Evolutionary conservation across 2,888 invertebrate species (phyloP).

Genomic region (Pimpla rufipes): DNA sequence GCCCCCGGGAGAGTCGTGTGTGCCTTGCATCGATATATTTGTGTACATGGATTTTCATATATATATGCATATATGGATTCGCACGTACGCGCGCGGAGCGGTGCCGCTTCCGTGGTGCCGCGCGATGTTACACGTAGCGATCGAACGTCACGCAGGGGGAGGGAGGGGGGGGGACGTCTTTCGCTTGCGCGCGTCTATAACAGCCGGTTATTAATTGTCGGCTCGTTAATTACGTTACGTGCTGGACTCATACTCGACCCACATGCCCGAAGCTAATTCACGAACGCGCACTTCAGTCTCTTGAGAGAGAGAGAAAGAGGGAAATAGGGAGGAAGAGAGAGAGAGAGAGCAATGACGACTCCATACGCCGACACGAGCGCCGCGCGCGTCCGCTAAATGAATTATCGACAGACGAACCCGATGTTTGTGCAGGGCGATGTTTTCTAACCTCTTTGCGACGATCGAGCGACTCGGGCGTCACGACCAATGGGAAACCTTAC

Average conservation of each 20-base stretch:
- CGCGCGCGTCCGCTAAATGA: conserved; percentile 14
- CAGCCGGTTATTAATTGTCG: conserved; percentile 76
- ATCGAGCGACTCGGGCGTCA: too few species aligned
- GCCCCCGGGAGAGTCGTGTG: conserved; percentile 50
- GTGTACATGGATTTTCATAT: conserved; percentile 16
- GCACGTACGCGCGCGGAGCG: neutral
- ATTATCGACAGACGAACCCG: conserved; percentile 47
- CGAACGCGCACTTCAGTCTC: conserved; percentile 34
- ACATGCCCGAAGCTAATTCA: conserved; percentile 69
- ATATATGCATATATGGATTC: conserved; percentile 34
- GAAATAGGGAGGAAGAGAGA: too few species aligned
- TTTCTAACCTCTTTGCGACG: too few species aligned
- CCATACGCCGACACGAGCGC: conserved; percentile 16
- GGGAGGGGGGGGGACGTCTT: conserved; percentile 6
- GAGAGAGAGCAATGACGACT: conserved; percentile 15
- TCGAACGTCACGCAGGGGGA: conserved; percentile 69
- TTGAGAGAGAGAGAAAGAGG: too few species aligned
- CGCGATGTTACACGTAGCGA: conserved; percentile 59
- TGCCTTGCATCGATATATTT: conserved; percentile 54
- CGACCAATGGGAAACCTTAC: too few species aligned
- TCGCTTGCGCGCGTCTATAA: conserved; percentile 65
- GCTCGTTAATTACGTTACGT: conserved; percentile 78
- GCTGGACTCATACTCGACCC: conserved; percentile 70
- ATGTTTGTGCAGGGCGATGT: conserved; percentile 25
- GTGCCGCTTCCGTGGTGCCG: conserved; percentile 33